These are phyloP conservation scores for Tragopan temminckii DNA, from an alignment of 2,797 vertebrate species.

Conservation along the genomic window DNA sequence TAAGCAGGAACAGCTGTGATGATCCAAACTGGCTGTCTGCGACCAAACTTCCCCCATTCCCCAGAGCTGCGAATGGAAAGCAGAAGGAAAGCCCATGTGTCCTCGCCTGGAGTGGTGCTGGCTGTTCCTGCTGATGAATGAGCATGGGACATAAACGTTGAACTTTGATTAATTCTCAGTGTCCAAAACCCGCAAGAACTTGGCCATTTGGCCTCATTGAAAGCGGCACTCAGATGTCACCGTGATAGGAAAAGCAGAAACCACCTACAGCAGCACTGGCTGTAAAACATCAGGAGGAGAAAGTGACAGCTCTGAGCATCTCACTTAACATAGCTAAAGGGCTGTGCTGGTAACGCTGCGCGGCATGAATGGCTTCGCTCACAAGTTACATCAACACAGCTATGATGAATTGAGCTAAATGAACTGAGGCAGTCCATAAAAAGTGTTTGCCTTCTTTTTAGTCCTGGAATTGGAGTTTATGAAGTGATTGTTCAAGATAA, in stretches of 20 bases:
- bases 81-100: conserved; percentile 26
- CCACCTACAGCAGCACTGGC: conserved; percentile 32
- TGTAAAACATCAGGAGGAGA: conserved; percentile 44
- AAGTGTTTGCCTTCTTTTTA: conserved; percentile 41
- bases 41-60: background rate
- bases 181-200: conserved; percentile 64
- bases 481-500: conserved; percentile 48
- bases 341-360: background rate
- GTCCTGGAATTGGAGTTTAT: conserved; percentile 6
- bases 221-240: conserved; percentile 51
- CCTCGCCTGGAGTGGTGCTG: background rate
- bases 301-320: conserved; percentile 18
- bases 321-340: background rate
- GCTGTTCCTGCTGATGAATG: conserved; percentile 33
- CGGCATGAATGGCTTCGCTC: background rate
- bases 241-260: conserved; percentile 39
- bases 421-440: conserved; percentile 38
- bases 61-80: conserved; percentile 6
- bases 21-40: background rate
- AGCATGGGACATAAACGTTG: background rate
- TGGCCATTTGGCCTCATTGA: conserved; percentile 64
- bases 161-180: conserved; percentile 64
- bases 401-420: background rate
- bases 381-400: background rate
- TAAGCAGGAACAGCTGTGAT: conserved; percentile 37